Percentiles rank a stretch among this genome's conserved stretches.
phyloP scores from a whole-genome alignment of 1,140 invertebrate species.

The Gonioctena quinquepunctata region DNA sequence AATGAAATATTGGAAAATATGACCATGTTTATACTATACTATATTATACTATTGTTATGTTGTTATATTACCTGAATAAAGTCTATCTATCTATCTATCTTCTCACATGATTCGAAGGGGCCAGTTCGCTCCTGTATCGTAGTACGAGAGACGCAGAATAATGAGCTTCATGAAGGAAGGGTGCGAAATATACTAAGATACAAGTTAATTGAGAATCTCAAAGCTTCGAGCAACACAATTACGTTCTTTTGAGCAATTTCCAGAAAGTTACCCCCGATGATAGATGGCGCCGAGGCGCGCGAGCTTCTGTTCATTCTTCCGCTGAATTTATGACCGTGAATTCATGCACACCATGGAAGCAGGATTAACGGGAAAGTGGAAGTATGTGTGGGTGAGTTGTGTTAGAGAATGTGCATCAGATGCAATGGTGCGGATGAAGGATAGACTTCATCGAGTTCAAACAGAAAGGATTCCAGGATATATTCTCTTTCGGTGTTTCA shows the following conservation, averaged over 20 bases:
- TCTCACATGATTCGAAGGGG: constrained; percentile 10
- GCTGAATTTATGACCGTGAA: constrained; percentile 31
- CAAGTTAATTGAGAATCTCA: constrained; percentile 35
- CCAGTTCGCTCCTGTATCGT: constrained; percentile 4
- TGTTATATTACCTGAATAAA: too few species aligned
- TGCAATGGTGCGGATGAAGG: too few species aligned
- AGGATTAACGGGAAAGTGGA: constrained; percentile 5
- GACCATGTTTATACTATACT: too few species aligned
- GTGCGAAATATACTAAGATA: constrained; percentile 35
- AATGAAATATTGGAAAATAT: too few species aligned
- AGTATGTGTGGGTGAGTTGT: too few species aligned
- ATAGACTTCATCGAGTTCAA: too few species aligned
- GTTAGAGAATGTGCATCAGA: too few species aligned
- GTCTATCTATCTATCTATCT: too few species aligned
- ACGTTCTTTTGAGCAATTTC: constrained; percentile 37
- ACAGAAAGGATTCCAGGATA: too few species aligned
- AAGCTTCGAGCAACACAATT: constrained; percentile 35
- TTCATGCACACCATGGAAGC: neutral
- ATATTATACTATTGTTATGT: too few species aligned
- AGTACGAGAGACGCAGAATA: constrained; percentile 21
- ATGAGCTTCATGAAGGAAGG: constrained; percentile 32
- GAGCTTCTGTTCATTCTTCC: constrained; percentile 30
- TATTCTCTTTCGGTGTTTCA: too few species aligned
- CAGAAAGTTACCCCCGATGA: constrained; percentile 30
- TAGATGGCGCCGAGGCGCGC: constrained; percentile 22